phyloP scores from a whole-genome alignment of 2,888 invertebrate species.

The Papilio gigon region DNA sequence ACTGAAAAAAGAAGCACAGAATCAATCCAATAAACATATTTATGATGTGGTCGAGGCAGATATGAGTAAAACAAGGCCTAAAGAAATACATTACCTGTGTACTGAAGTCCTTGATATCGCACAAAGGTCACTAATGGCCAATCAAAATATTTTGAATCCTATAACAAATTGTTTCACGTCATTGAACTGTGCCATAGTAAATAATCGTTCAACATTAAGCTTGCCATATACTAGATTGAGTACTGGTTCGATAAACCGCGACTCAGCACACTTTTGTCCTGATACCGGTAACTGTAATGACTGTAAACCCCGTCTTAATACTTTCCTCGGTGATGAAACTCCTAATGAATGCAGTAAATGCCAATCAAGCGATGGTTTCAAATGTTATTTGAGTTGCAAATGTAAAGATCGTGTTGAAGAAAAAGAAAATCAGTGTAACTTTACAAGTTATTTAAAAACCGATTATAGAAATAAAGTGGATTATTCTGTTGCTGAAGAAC shows the following conservation, averaged over 20 bases:
- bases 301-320: conserved; percentile 45
- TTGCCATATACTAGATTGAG: conserved; percentile 71
- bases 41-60: conserved; percentile 59
- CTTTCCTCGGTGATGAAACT: conserved; percentile 48
- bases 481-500: conserved; percentile 76
- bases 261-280: conserved; percentile 55
- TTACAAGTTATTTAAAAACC: conserved; percentile 73
- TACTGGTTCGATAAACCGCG: conserved; percentile 48
- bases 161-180: conserved; percentile 72
- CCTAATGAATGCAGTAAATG: conserved; percentile 61
- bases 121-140: conserved; percentile 60
- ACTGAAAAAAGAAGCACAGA: conserved; percentile 73
- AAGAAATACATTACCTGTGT: conserved; percentile 78
- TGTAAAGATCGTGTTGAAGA: conserved; percentile 56
- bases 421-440: conserved; percentile 61
- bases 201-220: conserved; percentile 66
- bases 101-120: conserved; percentile 77
- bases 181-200: conserved; percentile 68
- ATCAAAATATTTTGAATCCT: conserved; percentile 58
- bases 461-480: conserved; percentile 62
- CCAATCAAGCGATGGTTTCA: conserved; percentile 59
- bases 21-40: conserved; percentile 52
- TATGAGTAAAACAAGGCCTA: conserved; percentile 60
- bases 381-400: conserved; percentile 72
- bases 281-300: conserved; percentile 58